Evolutionary conservation across 1,140 invertebrate species (phyloP), one percentile per base, ranked within the genome.

Genomic region (Drosophila sechellia): DNA sequence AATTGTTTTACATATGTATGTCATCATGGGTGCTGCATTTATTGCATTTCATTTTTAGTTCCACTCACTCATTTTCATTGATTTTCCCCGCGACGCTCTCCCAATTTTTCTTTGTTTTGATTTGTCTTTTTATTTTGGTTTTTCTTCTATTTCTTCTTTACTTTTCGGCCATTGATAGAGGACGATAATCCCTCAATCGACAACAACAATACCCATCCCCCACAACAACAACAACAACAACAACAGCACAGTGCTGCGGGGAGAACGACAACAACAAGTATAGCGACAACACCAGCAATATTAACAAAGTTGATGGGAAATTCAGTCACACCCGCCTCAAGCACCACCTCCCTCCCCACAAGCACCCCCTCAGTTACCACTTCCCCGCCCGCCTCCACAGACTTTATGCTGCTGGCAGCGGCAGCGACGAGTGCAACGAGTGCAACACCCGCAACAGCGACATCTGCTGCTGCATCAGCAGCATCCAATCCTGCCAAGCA

Each of bases 111-210:
- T 46, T 53, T 42, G 49, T 69, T 59, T 58, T 69, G 45, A 66
- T 46, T 61, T 53, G 27, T 45, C 37, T 58, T 63, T 40, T 64
- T 63, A 49, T 66, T 74, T 74, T 74, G 55, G 27, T 65, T 59
- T 78, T 39, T 56, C 60, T 42, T 42, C 15, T 57, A 48, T 55
- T 60, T 74, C 46, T 60, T 66, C 22, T 60, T 65, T 72, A 34
- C 42, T 68, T 55, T 45, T 66, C 11, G 48, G 63, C 48, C 17
- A 22, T 20, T 58, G 45, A 48, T 72, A 85, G 81, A 85, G 81
- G 81, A 77, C 66, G 69, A 66, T 78, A 78, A 64, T 57, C 84
- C 85, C 60, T 89, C 85, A 15, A 53, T 55, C 54, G 80, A 75
- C 60, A 48, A 56, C 61, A 61, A 45, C 64, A 71, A 60, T 63